Percentiles rank a stretch among this genome's conserved stretches.
Conservation (phyloP, 2,113 vertebrate species). For the Notothenia coriiceps region DNA sequence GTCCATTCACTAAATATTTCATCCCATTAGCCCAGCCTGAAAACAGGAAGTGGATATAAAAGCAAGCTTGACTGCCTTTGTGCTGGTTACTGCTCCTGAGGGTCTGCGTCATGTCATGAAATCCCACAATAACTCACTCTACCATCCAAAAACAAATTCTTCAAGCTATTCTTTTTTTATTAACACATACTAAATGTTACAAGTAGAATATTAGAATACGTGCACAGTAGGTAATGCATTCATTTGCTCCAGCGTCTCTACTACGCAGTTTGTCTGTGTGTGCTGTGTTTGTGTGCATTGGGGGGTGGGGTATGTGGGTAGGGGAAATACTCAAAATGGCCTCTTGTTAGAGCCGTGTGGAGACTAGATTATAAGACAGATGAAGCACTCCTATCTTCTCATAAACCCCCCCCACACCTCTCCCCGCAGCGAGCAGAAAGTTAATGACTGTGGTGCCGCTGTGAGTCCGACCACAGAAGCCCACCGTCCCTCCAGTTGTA, state of each 20-base stretch:
- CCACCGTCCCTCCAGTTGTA: constrained; percentile 20
- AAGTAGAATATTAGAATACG: constrained; percentile 1
- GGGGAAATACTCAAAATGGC: constrained; percentile 75
- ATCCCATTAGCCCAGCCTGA: constrained; percentile 27
- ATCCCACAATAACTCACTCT: constrained; percentile 22
- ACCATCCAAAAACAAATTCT: constrained; percentile 6
- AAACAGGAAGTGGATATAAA: constrained; percentile 61
- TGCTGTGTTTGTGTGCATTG: constrained; percentile 56
- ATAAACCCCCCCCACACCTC: constrained; percentile 27
- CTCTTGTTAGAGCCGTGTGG: constrained; percentile 43
- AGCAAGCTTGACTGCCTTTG: constrained; percentile 41
- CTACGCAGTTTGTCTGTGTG: constrained; percentile 47
- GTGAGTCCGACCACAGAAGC: constrained; percentile 51
- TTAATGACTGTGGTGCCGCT: constrained; percentile 65
- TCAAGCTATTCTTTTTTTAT: not conserved
- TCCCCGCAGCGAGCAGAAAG: constrained; percentile 59
- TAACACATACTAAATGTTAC: not conserved
- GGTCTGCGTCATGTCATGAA: constrained; percentile 17
- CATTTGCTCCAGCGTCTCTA: constrained; percentile 11
- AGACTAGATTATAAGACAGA: constrained; percentile 19
- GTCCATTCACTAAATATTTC: constrained; percentile 52
- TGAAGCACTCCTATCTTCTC: constrained; percentile 20
- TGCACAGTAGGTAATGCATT: constrained; percentile 6
- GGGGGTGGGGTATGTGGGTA: constrained; percentile 61
- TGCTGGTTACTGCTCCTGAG: constrained; percentile 28